Base-by-base conservation (phyloP, 2,797 vertebrate species). In the Mastacembelus armatus region DNA sequence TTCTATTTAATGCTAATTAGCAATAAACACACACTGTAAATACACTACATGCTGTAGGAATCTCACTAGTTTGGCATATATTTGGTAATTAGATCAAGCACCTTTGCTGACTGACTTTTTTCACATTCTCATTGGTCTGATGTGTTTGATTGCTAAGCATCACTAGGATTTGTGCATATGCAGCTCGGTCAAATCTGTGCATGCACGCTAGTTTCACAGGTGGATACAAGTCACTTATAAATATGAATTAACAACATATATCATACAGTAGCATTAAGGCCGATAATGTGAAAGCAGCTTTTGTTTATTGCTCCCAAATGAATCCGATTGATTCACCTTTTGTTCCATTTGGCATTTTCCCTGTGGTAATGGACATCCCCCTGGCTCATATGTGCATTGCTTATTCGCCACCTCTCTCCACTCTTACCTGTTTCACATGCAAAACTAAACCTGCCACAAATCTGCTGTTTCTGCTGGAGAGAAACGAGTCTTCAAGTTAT, bases 341-440 rank as follows among this genome's bases (percentile, higher is more conserved):
- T 19, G 26, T 21, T 62, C 27, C 18, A 54, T 29, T 54, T n/a
- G 54, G 29, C 4, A 12, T 47, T 47, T 19, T 30, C 24, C 35
- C 40, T 44, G 9, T 15, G 3, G 52, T 65, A 26, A 29, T 40
- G 16, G 10, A 3, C 43, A 16, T 77, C 52, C 39, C 68, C 56
- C 27, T 29, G 3, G 35, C 45, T 38, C n/a, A 16, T 15, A 30
- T 21, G 3, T 63, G 29, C 71, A 58, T 73, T 60, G 75, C 64
- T 61, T 52, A 54, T 64, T 59, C 60, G 42, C 51, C 39, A 6
- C 36, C 32, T 58, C 48, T 65, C 45, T 71, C 24, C 30, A 22
- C 51, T 73, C 58, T 33, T 16, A 68, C 52, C 61, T 59, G 72
- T 76, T 76, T 58, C 48, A 65, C 62, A 66, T 67, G 60, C 80